phyloP scores from a whole-genome alignment of 2,888 invertebrate species.

The Sinopyrophorus schimmeli region DNA sequence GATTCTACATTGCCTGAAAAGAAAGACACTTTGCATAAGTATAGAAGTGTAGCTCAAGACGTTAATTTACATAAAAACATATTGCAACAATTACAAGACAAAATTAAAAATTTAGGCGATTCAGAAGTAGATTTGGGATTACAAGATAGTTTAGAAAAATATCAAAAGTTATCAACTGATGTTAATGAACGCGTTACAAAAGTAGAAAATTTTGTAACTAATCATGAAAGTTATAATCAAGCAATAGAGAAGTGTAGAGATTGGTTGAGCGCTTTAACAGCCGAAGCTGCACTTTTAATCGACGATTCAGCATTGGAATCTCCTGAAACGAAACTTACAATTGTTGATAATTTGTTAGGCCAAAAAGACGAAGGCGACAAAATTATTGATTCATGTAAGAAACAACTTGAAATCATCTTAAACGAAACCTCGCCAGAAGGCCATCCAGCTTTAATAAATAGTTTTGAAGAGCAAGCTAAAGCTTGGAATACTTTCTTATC shows the following conservation, averaged over 20 bases:
- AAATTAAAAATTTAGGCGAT: constrained; percentile 77
- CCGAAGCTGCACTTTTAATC: constrained; percentile 75
- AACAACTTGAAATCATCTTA: constrained; percentile 72
- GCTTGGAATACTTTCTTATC: constrained; percentile 76
- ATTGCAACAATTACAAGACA: constrained; percentile 80
- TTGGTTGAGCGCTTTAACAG: constrained; percentile 76
- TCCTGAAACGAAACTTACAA: constrained; percentile 72
- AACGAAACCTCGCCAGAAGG: constrained; percentile 77
- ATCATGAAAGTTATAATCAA: constrained; percentile 82
- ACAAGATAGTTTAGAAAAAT: constrained; percentile 71
- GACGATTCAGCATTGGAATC: constrained; percentile 80
- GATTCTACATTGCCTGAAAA: constrained; percentile 85
- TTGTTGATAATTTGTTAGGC: constrained; percentile 74
- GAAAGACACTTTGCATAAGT: constrained; percentile 81
- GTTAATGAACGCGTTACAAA: constrained; percentile 68
- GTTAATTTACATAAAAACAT: constrained; percentile 84
- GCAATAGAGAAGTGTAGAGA: constrained; percentile 82
- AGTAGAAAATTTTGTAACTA: constrained; percentile 72
- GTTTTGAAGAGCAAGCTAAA: constrained; percentile 72
- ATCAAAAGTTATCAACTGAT: constrained; percentile 68
- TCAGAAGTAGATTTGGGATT: constrained; percentile 77
- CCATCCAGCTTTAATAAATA: constrained; percentile 72
- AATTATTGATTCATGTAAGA: constrained; percentile 69
- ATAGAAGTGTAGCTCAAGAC: constrained; percentile 81
- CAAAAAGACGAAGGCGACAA: constrained; percentile 75